Evolutionary conservation across 2,113 vertebrate species (phyloP).

Genomic region (Ondatra zibethicus): DNA sequence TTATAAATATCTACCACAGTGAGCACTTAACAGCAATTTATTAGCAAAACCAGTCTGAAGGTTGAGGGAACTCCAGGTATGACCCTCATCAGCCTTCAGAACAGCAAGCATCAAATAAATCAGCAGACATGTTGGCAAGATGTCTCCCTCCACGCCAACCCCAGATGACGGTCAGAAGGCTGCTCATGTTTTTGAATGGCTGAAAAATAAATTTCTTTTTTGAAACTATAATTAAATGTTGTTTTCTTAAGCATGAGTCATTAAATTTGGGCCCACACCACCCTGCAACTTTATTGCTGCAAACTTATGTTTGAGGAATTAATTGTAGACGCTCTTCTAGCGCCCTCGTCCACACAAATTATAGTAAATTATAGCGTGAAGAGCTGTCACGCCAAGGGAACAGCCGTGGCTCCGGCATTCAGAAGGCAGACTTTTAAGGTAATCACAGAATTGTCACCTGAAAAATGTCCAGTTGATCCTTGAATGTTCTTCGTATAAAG

Average conservation of each 20-base stretch:
- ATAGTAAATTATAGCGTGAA: slow-evolving; percentile 67
- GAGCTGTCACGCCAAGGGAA: slow-evolving; percentile 78
- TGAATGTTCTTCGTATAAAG: slow-evolving; percentile 51
- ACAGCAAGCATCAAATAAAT: background rate
- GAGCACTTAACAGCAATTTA: background rate
- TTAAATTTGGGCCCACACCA: slow-evolving; percentile 66
- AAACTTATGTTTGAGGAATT: slow-evolving; percentile 61
- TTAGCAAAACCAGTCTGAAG: background rate
- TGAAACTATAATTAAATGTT: slow-evolving; percentile 80
- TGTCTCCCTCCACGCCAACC: slow-evolving; percentile 75
- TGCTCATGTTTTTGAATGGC: slow-evolving; percentile 69
- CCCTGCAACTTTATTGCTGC: slow-evolving; percentile 62
- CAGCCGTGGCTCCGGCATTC: slow-evolving; percentile 73
- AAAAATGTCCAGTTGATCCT: slow-evolving; percentile 71
- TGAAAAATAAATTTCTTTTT: slow-evolving; percentile 79
- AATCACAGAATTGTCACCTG: slow-evolving; percentile 72
- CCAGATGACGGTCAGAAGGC: slow-evolving; percentile 72
- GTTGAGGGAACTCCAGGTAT: background rate
- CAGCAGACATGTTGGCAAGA: slow-evolving; percentile 41
- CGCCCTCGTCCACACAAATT: slow-evolving; percentile 51
- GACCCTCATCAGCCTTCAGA: background rate
- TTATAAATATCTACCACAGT: background rate
- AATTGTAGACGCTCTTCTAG: slow-evolving; percentile 65
- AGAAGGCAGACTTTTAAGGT: slow-evolving; percentile 74
- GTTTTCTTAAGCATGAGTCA: slow-evolving; percentile 83